Evolutionary conservation across 2,797 vertebrate species (phyloP).

Genomic region (Acanthis flammea): DNA sequence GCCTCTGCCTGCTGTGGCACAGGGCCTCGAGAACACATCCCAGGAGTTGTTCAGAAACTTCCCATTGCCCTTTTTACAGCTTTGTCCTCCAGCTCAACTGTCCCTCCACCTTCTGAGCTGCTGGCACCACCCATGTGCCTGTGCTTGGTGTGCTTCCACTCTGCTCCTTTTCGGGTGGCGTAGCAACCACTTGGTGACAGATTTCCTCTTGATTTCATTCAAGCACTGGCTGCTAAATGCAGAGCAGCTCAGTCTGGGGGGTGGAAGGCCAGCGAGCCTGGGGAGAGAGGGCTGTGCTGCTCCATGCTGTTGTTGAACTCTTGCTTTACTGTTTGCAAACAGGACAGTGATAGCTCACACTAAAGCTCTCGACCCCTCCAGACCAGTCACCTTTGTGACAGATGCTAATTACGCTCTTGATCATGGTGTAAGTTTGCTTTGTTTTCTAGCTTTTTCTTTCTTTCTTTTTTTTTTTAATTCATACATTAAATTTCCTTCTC

Average conservation of each 20-base stretch:
- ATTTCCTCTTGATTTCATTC: not conserved
- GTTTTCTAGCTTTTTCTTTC: not conserved
- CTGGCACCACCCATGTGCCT: not conserved
- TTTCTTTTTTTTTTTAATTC: not conserved
- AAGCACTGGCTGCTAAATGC: not conserved
- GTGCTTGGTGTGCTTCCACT: not conserved
- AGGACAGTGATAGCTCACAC: constrained; percentile 89
- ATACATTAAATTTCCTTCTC: not conserved
- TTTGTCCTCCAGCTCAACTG: not conserved
- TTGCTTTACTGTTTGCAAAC: constrained; percentile 51
- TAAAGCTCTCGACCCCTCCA: constrained; percentile 84
- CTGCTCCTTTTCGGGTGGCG: not conserved
- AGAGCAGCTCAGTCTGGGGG: not conserved
- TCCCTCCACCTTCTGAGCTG: not conserved
- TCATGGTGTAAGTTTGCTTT: constrained; percentile 83
- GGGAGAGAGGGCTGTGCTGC: not conserved
- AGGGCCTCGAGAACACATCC: not conserved
- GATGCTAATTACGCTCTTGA: constrained; percentile 80
- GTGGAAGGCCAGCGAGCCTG: not conserved
- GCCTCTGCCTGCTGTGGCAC: not conserved
- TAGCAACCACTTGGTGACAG: not conserved
- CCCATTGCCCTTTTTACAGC: not conserved
- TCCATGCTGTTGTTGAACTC: not conserved
- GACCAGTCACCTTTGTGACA: constrained; percentile 90
- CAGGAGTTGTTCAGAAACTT: not conserved